Base-by-base conservation (phyloP, 2,888 invertebrate genomes). In the Pherbina coryleti region DNA sequence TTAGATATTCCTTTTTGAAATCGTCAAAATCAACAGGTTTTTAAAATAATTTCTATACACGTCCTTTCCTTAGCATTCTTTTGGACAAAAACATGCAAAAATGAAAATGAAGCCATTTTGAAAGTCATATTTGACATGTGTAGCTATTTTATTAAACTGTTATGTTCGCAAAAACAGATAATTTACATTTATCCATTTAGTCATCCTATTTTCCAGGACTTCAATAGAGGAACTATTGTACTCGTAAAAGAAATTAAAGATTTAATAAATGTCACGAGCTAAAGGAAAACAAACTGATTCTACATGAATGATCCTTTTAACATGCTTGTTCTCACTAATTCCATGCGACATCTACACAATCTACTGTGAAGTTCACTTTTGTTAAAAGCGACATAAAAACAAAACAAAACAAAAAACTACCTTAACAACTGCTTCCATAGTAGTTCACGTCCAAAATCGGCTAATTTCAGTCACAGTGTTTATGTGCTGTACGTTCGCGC, bases 241-340 rank as follows among this genome's bases (percentile, higher is more conserved):
- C n/a, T n/a, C n/a, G n/a, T n/a, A n/a, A n/a, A n/a, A 14, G 1
- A 44, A 44, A 44, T 11, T 3, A 44, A 14, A 44, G 11, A 11
- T 44, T 1, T 44, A 44, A 44, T 44, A 44, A 44, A 11, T 44
- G 44, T 44, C 44, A 44, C 9, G 34, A 64, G 8, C 0, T 14
- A n/a, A 14, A 64, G 14, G 7, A 25, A 51, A 22, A 51, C 14
- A 51, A 69, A 17, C 17, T 60, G 60, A 72, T 60, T 60, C 80
- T 82, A 85, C 85, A 85, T 84, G 85, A 85, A 84, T 85, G 86
- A 85, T 85, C 86, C 87, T 85, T 85, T 86, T 86, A 85, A 84
- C 86, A 86, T 84, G 84, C 86, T 86, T 85, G 85, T 85, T 85
- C 83, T 82, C 84, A 85, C 85, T 85, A 85, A 85, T 85, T 86